A percentile compares a stretch with the other conserved stretches of the same genome.
phyloP scores from a whole-genome alignment of 2,888 invertebrate genomes.

The Rhodophaea formosa region DNA sequence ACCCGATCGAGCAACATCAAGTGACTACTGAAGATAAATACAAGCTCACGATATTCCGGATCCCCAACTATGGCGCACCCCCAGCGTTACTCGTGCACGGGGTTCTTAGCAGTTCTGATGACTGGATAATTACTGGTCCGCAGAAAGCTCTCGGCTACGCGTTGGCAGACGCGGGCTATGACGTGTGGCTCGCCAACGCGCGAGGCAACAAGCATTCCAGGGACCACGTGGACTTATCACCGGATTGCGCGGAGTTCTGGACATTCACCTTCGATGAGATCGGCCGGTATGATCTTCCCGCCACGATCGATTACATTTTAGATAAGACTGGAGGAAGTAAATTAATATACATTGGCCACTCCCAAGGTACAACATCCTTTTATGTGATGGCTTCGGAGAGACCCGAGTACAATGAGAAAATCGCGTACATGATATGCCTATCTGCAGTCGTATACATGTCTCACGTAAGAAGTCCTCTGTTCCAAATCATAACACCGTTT shows the following conservation, averaged over 20 bases:
- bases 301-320: conserved; percentile 86
- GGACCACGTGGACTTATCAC: too few species aligned
- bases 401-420: too few species aligned
- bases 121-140: too few species aligned
- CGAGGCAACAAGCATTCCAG: too few species aligned
- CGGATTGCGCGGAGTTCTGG: conserved; percentile 73
- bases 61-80: conserved; percentile 65
- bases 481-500: not conserved
- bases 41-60: conserved; percentile 86
- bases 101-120: conserved; percentile 83
- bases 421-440: too few species aligned
- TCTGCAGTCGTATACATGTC: too few species aligned
- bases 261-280: conserved; percentile 90
- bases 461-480: conserved; percentile 32
- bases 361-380: conserved; percentile 81
- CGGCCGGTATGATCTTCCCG: conserved; percentile 87
- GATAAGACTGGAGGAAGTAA: conserved; percentile 73
- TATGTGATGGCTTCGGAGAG: too few species aligned
- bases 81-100: conserved; percentile 87
- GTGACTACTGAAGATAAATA: conserved; percentile 87
- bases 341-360: conserved; percentile 89
- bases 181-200: too few species aligned
- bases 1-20: conserved; percentile 50
- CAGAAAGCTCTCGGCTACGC: too few species aligned
- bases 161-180: too few species aligned